Base-by-base conservation (phyloP, 1,140 invertebrate species). In the Lordiphosa collinella region DNA sequence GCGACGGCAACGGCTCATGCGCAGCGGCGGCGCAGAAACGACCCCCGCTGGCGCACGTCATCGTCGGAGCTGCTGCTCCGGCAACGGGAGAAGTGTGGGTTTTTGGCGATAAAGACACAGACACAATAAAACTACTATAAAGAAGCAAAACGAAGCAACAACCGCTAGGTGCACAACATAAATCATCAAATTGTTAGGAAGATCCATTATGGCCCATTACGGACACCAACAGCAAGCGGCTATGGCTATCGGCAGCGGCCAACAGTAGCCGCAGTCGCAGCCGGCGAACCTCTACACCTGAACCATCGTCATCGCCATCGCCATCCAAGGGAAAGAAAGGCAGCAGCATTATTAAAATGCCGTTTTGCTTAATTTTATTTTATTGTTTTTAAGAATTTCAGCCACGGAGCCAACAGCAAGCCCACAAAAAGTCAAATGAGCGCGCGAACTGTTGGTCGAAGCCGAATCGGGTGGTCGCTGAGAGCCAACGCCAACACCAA, bases 181-280 rank as follows among this genome's bases (percentile, higher is more conserved):
- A 86, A 86, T 86, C 82, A 86, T 86, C 84, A 80, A 86, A 86
- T 86, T 84, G 82, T 86, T 86, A 84, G 82, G 70, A 75, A 79
- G 82, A 86, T 86, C 84, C 84, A 86, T 86, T 86, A 87, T 86
- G 60, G 73, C 56, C 84, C 84, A 86, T 86, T 86, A 86, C 73
- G 55, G 65, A 75, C 82, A 82, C 76, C 69, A 76, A 50, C 5
- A 36, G 35, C 51, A 36, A 65, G 29, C 38, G 48, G 40, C 47
- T 38, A 51, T 36, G 16, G 41, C 8, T 13, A 40, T 51, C 49
- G 41, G 41, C 62, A 63, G 40, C 36, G 25, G 54, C 49, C 49
- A 57, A 61, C 58, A 48, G 32, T 32, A 22, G 31, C 29, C 40
- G 34, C 18, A 46, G 52, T 14, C 25, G 41, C 64, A 40, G 36